A percentile compares a stretch with the other conserved stretches of the same genome.
These are phyloP conservation scores for Chrysaora quinquecirrha DNA, from an alignment of 30 jellyfish, hydroid and myxozoan genomes.

Conservation along the genomic window DNA sequence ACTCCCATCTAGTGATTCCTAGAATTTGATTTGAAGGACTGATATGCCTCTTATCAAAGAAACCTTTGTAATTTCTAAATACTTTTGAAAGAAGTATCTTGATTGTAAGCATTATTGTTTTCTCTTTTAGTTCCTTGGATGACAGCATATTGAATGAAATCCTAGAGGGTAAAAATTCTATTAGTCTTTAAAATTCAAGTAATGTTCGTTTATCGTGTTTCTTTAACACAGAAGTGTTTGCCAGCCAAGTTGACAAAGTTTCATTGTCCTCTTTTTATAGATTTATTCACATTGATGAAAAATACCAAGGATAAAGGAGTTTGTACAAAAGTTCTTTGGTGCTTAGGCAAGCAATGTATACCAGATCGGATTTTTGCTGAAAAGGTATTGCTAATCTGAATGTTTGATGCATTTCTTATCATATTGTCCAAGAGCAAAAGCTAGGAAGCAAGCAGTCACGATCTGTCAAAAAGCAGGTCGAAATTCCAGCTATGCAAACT, in stretches of 20 bases:
- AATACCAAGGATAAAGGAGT: conserved; percentile 61
- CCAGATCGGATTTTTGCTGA: conserved; percentile 37
- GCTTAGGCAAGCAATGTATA: conserved; percentile 60
- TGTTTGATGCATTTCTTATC: not conserved
- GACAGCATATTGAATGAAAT: conserved; percentile 15
- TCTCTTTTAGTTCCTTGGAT: conserved; percentile 27
- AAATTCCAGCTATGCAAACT: too few species aligned
- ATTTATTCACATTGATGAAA: conserved; percentile 33
- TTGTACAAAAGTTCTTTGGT: conserved; percentile 73
- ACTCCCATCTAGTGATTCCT: too few species aligned
- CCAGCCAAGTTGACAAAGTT: too few species aligned
- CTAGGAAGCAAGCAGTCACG: not conserved
- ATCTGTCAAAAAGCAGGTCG: not conserved
- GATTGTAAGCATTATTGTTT: too few species aligned
- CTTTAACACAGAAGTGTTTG: too few species aligned
- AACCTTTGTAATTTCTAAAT: too few species aligned
- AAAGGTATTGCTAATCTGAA: conserved; percentile 22
- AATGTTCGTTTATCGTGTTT: not conserved
- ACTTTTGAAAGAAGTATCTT: too few species aligned
- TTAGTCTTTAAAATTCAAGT: not conserved
- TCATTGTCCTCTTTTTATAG: conserved; percentile 36
- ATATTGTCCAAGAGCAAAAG: not conserved
- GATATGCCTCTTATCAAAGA: too few species aligned
- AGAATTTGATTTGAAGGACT: too few species aligned
- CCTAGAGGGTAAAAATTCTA: conserved; percentile 36